Base-by-base conservation (phyloP, 2,888 invertebrate genomes). In the Miltochrista miniata region DNA sequence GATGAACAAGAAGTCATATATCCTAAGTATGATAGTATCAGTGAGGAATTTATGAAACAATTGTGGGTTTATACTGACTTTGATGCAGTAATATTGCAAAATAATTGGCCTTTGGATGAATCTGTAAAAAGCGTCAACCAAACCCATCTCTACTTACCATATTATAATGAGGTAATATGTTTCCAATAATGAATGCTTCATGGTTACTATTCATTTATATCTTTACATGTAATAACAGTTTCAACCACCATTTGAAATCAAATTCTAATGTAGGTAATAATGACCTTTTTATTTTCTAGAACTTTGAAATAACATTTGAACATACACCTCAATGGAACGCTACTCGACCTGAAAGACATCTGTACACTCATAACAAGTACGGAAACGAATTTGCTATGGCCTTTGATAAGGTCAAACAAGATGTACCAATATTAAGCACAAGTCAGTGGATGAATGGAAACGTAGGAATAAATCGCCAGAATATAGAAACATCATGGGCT, bases 401-500 rank as follows among this genome's bases (percentile, higher is more conserved):
- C 10, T 72, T 89, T 24, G 54, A 62, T 34, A 72, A 63, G 13
- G 53, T 83, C 1, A 75, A 76, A 3, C 49, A 62, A 2, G 50
- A 60, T 2, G 45, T 70, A 7, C 76, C 82, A 12, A 70, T 72
- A 2, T 77, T 76, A 61, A 73, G 84, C 0, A 75, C 79, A 7
- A 90, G 83, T 51, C 83, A 79, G 50, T 83, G 83, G 79, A 77
- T 88, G 77, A 79, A 81, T 35, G 72, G 70, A 11, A 63, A 75
- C n/a, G 64, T 80, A 0, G 64, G 83, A 1, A 70, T 87, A 10
- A 85, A 92, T 48, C 74, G 90, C 36, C 92, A 93, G 68, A 92
- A 93, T 53, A 84, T 94, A 30, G 71, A 86, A 42, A 88, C 93
- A 4, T 90, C 92, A 0, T 95, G 95, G 95, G 74, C 83, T 0